phyloP scores from a whole-genome alignment of 2,113 vertebrate species.

The Halichoeres trimaculatus region DNA sequence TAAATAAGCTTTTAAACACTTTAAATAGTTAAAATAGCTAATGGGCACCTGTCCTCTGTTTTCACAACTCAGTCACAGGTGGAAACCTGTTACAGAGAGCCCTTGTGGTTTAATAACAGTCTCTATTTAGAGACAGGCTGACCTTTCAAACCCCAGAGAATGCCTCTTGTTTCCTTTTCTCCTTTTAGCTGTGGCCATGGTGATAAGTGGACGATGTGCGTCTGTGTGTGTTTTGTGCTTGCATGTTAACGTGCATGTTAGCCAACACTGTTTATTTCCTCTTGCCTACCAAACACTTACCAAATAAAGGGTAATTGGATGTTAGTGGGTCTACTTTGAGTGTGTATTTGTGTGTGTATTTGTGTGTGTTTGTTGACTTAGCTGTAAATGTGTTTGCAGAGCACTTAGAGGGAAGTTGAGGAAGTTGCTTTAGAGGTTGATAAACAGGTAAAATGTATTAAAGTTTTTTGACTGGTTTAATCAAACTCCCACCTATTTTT shows the following conservation, averaged over 20 bases:
- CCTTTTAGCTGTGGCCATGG: constrained; percentile 64
- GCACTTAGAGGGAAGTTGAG: constrained; percentile 38
- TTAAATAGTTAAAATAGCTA: constrained; percentile 21
- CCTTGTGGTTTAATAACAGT: constrained; percentile 40
- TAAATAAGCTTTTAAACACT: constrained; percentile 30
- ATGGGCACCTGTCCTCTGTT: constrained; percentile 37
- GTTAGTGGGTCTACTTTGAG: constrained; percentile 37
- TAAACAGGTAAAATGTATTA: background rate
- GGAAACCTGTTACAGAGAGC: constrained; percentile 37
- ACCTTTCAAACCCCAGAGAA: constrained; percentile 61
- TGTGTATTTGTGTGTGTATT: constrained; percentile 11
- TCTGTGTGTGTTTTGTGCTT: constrained; percentile 25
- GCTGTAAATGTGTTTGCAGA: constrained; percentile 68
- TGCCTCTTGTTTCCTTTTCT: constrained; percentile 54
- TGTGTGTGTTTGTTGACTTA: constrained; percentile 42
- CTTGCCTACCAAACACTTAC: constrained; percentile 34
- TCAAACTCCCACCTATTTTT: background rate
- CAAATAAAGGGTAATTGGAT: constrained; percentile 66
- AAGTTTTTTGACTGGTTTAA: background rate
- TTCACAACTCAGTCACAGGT: constrained; percentile 41
- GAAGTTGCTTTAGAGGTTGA: background rate
- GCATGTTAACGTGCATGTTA: constrained; percentile 33
- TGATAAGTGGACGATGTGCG: constrained; percentile 63
- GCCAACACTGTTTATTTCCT: constrained; percentile 44
- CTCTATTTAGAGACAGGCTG: constrained; percentile 52